A percentile compares a stretch with the other conserved stretches of the same genome.
phyloP scores from a whole-genome alignment of 2,797 vertebrate genomes.

The Gallinago nigripennis region DNA sequence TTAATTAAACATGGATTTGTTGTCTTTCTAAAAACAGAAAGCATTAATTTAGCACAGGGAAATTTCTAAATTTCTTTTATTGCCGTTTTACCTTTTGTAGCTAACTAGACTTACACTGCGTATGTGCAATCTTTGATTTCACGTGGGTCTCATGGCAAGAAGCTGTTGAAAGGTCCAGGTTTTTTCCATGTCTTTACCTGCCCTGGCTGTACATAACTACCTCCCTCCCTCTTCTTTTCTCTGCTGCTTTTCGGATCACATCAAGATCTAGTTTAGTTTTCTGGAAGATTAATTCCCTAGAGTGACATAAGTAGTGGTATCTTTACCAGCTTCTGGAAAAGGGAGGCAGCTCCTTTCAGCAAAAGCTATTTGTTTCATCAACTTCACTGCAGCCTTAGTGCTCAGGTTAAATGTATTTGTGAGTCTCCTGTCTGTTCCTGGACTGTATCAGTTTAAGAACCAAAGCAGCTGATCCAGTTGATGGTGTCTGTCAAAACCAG shows the following conservation, averaged over 20 bases:
- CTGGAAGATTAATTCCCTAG: constrained; percentile 9
- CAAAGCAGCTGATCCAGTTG: neutral
- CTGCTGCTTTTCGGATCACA: neutral
- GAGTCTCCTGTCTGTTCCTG: neutral
- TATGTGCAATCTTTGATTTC: neutral
- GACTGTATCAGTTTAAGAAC: neutral
- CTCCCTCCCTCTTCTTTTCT: neutral
- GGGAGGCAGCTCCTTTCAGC: neutral
- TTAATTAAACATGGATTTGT: neutral
- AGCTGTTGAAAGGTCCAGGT: neutral
- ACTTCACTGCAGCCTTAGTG: neutral
- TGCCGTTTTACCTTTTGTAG: neutral
- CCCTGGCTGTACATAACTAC: neutral
- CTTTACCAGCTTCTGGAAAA: neutral
- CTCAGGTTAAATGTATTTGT: neutral
- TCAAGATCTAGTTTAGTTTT: neutral
- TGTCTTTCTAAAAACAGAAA: neutral
- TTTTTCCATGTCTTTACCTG: neutral
- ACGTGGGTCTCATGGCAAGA: neutral
- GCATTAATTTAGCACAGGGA: neutral
- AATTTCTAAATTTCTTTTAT: neutral
- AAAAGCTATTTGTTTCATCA: constrained; percentile 25
- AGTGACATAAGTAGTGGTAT: neutral
- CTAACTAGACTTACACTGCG: neutral
- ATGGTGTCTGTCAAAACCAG: neutral